Base-by-base conservation (phyloP, 2,113 vertebrate genomes). In the Sarotherodon lohbergeri region DNA sequence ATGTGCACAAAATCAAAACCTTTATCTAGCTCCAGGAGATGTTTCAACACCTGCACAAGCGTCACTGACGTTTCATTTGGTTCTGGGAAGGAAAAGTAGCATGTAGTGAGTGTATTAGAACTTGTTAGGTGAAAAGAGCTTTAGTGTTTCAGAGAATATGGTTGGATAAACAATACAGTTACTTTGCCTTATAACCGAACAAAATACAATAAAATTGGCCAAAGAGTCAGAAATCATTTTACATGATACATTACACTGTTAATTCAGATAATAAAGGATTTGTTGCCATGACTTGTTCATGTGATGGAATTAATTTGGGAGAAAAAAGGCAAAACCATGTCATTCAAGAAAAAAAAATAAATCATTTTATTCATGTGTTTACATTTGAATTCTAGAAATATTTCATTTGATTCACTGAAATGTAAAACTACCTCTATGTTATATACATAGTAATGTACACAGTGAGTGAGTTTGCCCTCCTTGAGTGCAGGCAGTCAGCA, bases 401-500 rank as follows among this genome's bases (percentile, higher is more conserved):
- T 19, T 3, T 29, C 5, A 5, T 50, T 50, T 5, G 24, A 32
- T 50, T 50, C 16, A 76, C 9, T 32, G 16, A 76, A 76, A 50
- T 73, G 66, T 50, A 2, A 9, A 76, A 29, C 14, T 50, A 48
- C 0, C 46, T 32, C 10, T n/a, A 87, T 59, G 36, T 22, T 88
- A 87, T 11, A 4, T 24, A 19, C 19, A 85, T 4, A 73, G 7
- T 36, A 39, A 24, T 54, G 50, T 43, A 43, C 46, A 48, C 4
- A 32, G 46, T 32, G 46, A 52, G 46, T 29, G 46, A 79, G 54
- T 84, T 34, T 88, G 46, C 22, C 19, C 41, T 34, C n/a, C 24
- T 68, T 80, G 50, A 85, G 56, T 29, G 19, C 19, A 63, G 52
- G 3, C 91, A 50, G 89, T 93, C 92, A 87, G 29, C 59, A 43